phyloP scores from a whole-genome alignment of 2,113 vertebrate species.

The Otocyon megalotis region DNA sequence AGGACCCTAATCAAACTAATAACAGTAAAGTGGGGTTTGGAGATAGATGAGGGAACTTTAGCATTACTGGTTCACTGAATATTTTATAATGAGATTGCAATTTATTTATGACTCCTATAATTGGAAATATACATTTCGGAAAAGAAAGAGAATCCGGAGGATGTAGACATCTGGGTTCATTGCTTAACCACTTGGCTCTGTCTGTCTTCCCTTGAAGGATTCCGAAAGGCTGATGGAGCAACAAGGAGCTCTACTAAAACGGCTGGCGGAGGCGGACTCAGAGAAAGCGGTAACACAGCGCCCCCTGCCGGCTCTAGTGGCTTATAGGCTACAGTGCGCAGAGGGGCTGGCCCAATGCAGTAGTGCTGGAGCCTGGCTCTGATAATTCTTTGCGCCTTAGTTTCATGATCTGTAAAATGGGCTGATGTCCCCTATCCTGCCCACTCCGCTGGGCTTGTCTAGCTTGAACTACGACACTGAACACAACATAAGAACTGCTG shows the following conservation, averaged over 20 bases:
- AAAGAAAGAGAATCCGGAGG: background rate
- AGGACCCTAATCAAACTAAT: background rate
- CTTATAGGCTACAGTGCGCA: background rate
- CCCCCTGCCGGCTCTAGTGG: rapidly evolving
- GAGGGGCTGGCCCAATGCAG: background rate
- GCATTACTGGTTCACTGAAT: background rate
- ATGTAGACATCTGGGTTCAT: background rate
- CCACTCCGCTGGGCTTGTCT: background rate
- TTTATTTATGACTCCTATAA: background rate
- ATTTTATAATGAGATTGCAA: background rate
- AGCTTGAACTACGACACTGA: background rate
- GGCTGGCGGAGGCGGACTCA: constrained; percentile 90
- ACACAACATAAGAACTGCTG: background rate
- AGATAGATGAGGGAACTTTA: background rate
- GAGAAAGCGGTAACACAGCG: constrained; percentile 90
- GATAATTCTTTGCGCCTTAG: background rate
- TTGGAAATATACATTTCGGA: background rate
- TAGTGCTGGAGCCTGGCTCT: background rate
- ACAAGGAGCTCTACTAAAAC: constrained; percentile 90
- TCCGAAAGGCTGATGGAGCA: constrained; percentile 88
- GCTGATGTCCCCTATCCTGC: background rate
- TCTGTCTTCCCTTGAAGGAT: constrained; percentile 86
- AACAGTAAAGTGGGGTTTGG: background rate
- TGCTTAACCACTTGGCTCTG: background rate
- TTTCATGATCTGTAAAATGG: background rate